Conservation (phyloP, 1,140 invertebrate species). For the Helicoverpa armigera region DNA sequence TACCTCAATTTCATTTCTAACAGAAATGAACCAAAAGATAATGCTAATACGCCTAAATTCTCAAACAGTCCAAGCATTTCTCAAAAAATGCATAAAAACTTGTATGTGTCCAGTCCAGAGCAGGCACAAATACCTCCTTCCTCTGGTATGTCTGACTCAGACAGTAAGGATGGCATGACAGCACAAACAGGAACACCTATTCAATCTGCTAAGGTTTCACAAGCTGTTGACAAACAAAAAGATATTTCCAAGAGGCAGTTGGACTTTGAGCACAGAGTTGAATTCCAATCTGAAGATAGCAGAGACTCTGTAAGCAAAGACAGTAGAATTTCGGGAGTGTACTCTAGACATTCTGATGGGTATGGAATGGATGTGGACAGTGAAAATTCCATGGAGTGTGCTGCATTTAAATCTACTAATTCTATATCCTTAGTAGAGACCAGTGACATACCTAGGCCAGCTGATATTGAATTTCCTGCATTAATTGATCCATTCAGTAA, state of each 20-base stretch:
- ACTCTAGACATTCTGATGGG: slow-evolving; percentile 82
- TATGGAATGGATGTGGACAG: slow-evolving; percentile 86
- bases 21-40: slow-evolving; percentile 85
- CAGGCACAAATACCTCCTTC: slow-evolving; percentile 84
- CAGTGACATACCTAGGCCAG: slow-evolving; percentile 82
- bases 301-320: slow-evolving; percentile 85
- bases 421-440: slow-evolving; percentile 84
- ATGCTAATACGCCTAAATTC: slow-evolving; percentile 85
- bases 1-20: slow-evolving; percentile 84
- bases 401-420: slow-evolving; percentile 81
- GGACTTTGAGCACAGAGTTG: slow-evolving; percentile 82
- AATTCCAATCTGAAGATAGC: slow-evolving; percentile 84
- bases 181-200: slow-evolving; percentile 76
- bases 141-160: slow-evolving; percentile 80
- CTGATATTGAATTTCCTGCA: slow-evolving; percentile 83
- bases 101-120: slow-evolving; percentile 86
- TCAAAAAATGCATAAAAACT: slow-evolving; percentile 86
- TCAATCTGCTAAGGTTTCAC: slow-evolving; percentile 78
- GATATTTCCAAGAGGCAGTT: slow-evolving; percentile 84
- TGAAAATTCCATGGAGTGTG: slow-evolving; percentile 86
- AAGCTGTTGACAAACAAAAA: slow-evolving; percentile 82
- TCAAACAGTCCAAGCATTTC: slow-evolving; percentile 85
- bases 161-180: slow-evolving; percentile 83
- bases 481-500: slow-evolving; percentile 87
- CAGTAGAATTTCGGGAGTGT: slow-evolving; percentile 82